A percentile compares a stretch with the other conserved stretches of the same genome.
Evolutionary conservation across 2,888 invertebrate genomes (phyloP).

Genomic region (Criorhina ranunculi): DNA sequence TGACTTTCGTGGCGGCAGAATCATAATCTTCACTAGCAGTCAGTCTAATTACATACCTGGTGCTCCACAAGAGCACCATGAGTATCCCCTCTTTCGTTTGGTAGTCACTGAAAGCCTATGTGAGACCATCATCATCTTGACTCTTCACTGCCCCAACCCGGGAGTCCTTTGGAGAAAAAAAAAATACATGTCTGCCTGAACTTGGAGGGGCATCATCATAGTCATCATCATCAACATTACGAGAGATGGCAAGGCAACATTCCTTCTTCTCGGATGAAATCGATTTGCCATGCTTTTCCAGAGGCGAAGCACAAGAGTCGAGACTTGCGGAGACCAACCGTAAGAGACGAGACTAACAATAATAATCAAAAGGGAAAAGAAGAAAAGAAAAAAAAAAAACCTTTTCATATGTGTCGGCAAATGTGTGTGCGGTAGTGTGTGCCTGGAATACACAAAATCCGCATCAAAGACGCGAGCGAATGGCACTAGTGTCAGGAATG

Average conservation of each 20-base stretch:
- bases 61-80: slow-evolving; percentile 5
- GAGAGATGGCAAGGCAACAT: slow-evolving; percentile 38
- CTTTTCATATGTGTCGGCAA: slow-evolving; percentile 68
- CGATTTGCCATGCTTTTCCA: slow-evolving; percentile 61
- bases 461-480: slow-evolving; percentile 32
- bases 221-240: slow-evolving; percentile 17
- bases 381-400: slow-evolving; percentile 19
- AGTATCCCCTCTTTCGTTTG: background rate
- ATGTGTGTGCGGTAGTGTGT: slow-evolving; percentile 53
- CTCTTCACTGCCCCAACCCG: slow-evolving; percentile 7
- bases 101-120: slow-evolving; percentile 7
- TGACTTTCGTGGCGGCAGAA: slow-evolving; percentile 60
- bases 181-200: slow-evolving; percentile 50
- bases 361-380: background rate
- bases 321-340: background rate
- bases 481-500: background rate
- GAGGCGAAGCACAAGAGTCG: background rate
- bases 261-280: slow-evolving; percentile 62
- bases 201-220: slow-evolving; percentile 35
- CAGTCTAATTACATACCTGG: slow-evolving; percentile 55
- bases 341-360: slow-evolving; percentile 6
- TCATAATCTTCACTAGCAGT: slow-evolving; percentile 67
- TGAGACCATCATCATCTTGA: slow-evolving; percentile 41
- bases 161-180: slow-evolving; percentile 27
- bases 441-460: slow-evolving; percentile 67